phyloP scores from a whole-genome alignment of 2,888 invertebrate genomes.

The Incurvaria masculella region DNA sequence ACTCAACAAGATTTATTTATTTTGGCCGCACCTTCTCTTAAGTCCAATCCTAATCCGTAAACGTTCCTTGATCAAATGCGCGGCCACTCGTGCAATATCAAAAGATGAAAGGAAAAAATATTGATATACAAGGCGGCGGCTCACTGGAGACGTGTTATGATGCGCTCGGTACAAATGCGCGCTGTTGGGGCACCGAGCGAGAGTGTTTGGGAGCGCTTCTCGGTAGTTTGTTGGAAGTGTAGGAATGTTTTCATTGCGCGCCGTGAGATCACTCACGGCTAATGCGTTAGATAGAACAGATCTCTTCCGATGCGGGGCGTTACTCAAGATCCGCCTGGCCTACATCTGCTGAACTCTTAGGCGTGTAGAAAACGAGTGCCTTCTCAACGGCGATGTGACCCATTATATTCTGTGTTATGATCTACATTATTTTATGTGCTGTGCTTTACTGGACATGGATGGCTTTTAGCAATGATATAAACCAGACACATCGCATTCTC shows the following conservation, averaged over 20 bases:
- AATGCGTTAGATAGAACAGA: neutral
- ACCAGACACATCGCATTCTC: too few relatives aligned
- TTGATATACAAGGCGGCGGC: neutral
- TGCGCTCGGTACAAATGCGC: neutral
- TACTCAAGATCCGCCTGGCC: neutral
- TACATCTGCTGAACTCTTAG: too few relatives aligned
- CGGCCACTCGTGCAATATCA: neutral
- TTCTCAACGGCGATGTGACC: too few relatives aligned
- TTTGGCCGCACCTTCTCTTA: neutral
- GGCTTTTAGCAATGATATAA: too few relatives aligned
- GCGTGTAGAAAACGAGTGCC: too few relatives aligned
- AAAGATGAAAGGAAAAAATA: neutral
- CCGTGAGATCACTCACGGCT: neutral
- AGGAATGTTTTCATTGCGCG: neutral
- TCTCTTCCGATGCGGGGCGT: neutral
- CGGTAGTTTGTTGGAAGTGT: neutral
- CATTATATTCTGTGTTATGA: too few relatives aligned
- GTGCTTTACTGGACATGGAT: too few relatives aligned
- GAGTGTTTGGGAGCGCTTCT: neutral
- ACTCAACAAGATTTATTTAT: neutral
- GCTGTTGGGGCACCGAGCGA: neutral
- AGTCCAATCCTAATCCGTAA: neutral
- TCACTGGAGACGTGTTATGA: neutral
- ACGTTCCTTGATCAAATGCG: neutral
- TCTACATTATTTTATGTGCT: too few relatives aligned